phyloP scores from a whole-genome alignment of 2,797 vertebrate genomes.

The Nyctibius grandis region DNA sequence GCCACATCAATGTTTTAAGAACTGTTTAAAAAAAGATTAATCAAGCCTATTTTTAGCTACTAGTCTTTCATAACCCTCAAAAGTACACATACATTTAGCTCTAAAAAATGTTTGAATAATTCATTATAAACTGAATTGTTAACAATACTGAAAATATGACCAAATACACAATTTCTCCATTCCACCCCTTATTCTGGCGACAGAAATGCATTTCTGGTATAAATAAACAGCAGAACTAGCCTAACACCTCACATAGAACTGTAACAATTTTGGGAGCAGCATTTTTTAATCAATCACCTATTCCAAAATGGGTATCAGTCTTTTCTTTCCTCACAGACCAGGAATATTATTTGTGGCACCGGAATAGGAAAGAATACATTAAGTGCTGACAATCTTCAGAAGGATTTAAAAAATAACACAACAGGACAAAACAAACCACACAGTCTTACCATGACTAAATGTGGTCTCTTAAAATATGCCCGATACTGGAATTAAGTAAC shows the following conservation, averaged over 20 bases:
- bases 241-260: not conserved
- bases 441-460: slow-evolving; percentile 35
- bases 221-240: not conserved
- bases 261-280: not conserved
- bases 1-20: not conserved
- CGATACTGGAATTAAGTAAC: slow-evolving; percentile 38
- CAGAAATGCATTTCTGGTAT: not conserved
- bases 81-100: not conserved
- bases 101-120: not conserved
- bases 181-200: not conserved
- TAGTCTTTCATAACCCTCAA: not conserved
- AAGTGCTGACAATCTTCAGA: slow-evolving; percentile 8
- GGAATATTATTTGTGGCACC: not conserved
- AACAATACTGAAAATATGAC: not conserved
- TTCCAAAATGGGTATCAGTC: not conserved
- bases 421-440: slow-evolving; percentile 13
- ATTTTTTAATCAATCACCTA: not conserved
- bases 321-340: not conserved
- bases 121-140: not conserved
- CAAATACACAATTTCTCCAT: not conserved
- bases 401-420: slow-evolving; percentile 5
- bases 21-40: not conserved
- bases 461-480: slow-evolving; percentile 26
- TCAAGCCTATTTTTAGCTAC: not conserved
- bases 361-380: slow-evolving; percentile 12